phyloP scores from a whole-genome alignment of 2,113 vertebrate genomes.

The Mohoua ochrocephala region DNA sequence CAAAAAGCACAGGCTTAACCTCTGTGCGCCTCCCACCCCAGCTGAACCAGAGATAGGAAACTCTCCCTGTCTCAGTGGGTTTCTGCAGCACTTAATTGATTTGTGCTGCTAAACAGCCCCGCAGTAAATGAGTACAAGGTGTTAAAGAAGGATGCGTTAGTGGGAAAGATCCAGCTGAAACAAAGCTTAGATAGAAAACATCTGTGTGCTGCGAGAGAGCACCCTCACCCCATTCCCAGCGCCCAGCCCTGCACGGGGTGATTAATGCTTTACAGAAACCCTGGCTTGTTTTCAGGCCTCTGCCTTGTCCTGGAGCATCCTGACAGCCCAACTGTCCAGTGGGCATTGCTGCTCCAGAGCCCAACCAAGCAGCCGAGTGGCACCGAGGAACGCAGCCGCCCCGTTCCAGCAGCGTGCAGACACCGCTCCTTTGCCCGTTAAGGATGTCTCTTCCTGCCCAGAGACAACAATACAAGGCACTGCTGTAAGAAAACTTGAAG shows the following conservation, averaged over 20 bases:
- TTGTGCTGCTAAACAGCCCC: neutral
- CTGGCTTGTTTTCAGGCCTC: neutral
- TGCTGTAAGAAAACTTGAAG: neutral
- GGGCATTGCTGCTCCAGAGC: neutral
- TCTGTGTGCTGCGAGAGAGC: neutral
- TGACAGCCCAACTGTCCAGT: rapidly evolving
- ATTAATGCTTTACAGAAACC: neutral
- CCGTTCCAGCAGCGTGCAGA: neutral
- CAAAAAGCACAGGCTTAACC: neutral
- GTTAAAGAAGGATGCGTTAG: neutral
- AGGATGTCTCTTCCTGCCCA: neutral
- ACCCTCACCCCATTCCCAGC: neutral
- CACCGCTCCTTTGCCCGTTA: neutral
- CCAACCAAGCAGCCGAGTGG: neutral
- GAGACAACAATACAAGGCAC: neutral
- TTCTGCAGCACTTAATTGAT: neutral
- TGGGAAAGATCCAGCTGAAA: slow-evolving; percentile 4
- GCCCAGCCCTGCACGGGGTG: neutral
- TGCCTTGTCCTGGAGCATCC: neutral
- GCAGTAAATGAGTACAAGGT: slow-evolving; percentile 23
- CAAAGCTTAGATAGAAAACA: slow-evolving; percentile 14
- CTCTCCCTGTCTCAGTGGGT: neutral
- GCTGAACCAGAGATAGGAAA: neutral
- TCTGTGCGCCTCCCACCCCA: neutral
- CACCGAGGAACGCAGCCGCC: neutral